Evolutionary conservation across 2,888 invertebrate genomes (phyloP).

Genomic region (Drosophila macrospina): DNA sequence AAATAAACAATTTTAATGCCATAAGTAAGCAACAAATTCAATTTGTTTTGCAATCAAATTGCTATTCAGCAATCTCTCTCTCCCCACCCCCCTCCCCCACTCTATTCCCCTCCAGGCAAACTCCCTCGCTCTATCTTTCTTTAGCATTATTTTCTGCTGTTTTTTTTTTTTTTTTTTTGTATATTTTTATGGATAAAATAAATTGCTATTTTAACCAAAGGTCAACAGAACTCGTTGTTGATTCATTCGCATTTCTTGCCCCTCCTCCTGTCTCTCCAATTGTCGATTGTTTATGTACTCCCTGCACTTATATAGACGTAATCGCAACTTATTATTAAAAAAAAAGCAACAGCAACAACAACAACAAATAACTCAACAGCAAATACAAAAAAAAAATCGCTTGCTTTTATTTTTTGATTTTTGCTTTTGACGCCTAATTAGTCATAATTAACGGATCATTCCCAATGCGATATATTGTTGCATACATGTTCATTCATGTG

Average conservation of each 20-base stretch:
- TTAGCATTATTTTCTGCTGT: constrained; percentile 8
- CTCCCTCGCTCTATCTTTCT: constrained; percentile 15
- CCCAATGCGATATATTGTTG: constrained; percentile 37
- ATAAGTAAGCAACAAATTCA: constrained; percentile 33
- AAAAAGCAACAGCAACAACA: neutral
- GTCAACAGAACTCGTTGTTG: constrained; percentile 58
- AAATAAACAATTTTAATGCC: constrained; percentile 31
- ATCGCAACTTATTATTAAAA: constrained; percentile 18
- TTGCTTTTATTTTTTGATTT: constrained; percentile 33
- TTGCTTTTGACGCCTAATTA: constrained; percentile 66
- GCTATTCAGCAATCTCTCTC: constrained; percentile 24
- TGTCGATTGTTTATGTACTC: constrained; percentile 42
- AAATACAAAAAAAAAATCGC: constrained; percentile 8
- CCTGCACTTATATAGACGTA: constrained; percentile 28
- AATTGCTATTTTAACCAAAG: constrained; percentile 58
- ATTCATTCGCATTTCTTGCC: constrained; percentile 52
- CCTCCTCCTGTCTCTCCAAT: constrained; percentile 3
- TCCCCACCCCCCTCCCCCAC: neutral
- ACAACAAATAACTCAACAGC: neutral
- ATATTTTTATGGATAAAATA: constrained; percentile 41
- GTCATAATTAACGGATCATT: constrained; percentile 66
- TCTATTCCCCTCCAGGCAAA: neutral
- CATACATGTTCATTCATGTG: constrained; percentile 19
- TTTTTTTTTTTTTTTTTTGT: constrained; percentile 10
- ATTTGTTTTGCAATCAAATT: constrained; percentile 49